A percentile compares a stretch with the other conserved stretches of the same genome.
phyloP scores from a whole-genome alignment of 1,140 invertebrate species.

The Chelonus insularis region DNA sequence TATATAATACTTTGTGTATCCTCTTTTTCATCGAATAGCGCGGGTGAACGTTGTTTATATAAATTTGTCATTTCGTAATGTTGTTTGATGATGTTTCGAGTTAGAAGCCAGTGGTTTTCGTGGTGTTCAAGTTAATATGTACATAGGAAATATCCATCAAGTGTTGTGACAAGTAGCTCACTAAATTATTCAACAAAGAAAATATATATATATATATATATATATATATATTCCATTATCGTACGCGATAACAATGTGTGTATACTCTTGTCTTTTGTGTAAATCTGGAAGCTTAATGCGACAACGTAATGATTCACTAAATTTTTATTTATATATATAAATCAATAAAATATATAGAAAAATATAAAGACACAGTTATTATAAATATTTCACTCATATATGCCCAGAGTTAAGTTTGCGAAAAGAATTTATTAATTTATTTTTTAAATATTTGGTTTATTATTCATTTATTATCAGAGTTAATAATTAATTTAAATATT shows the following conservation, averaged over 20 bases:
- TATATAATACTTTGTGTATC: slow-evolving; percentile 5
- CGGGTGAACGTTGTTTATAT: neutral
- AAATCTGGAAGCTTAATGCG: slow-evolving; percentile 11
- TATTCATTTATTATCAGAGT: no score
- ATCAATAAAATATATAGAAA: neutral
- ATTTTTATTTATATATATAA: neutral
- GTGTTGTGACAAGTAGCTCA: slow-evolving; percentile 8
- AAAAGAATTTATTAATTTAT: no score
- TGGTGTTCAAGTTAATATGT: slow-evolving; percentile 9
- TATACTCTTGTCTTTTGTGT: neutral
- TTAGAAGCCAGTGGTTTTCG: slow-evolving; percentile 4
- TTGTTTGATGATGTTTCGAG: slow-evolving; percentile 14
- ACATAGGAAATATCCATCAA: slow-evolving; percentile 6
- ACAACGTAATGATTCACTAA: neutral
- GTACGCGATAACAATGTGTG: neutral
- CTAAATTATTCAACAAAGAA: neutral
- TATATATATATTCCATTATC: neutral
- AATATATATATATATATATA: neutral
- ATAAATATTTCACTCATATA: no score
- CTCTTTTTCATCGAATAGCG: neutral
- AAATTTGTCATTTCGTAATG: slow-evolving; percentile 12
- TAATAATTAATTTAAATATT: no score
- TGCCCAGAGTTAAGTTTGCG: no score
- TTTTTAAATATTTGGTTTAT: no score
- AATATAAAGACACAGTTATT: no score